phyloP scores from a whole-genome alignment of 1,140 invertebrate species.

The Drosophila carrolli region DNA sequence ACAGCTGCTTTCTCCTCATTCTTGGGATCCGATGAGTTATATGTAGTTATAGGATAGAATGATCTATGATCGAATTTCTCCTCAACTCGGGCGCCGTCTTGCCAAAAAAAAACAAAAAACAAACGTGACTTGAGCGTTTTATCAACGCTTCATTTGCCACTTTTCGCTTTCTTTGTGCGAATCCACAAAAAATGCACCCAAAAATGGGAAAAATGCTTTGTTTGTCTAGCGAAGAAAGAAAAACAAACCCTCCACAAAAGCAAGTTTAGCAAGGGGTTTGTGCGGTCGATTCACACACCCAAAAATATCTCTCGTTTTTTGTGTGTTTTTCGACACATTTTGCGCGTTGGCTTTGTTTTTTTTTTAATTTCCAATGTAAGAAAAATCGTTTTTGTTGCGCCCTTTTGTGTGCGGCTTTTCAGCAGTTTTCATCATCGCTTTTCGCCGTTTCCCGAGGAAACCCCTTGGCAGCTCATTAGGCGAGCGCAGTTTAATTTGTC shows the following conservation, averaged over 20 bases:
- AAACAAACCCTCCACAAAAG: slow-evolving; percentile 68
- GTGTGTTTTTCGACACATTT: slow-evolving; percentile 56
- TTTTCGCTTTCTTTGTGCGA: slow-evolving; percentile 47
- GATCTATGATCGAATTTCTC: slow-evolving; percentile 53
- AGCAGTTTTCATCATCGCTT: slow-evolving; percentile 50
- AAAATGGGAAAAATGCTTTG: slow-evolving; percentile 61
- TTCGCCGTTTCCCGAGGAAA: slow-evolving; percentile 17
- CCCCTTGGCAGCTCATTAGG: slow-evolving; percentile 68
- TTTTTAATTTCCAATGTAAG: slow-evolving; percentile 49
- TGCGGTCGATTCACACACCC: slow-evolving; percentile 45
- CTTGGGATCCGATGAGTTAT: not conserved
- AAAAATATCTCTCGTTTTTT: slow-evolving; percentile 48
- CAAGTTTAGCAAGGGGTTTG: slow-evolving; percentile 69
- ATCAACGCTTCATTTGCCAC: slow-evolving; percentile 76
- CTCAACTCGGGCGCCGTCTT: slow-evolving; percentile 31
- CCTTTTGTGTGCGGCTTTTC: slow-evolving; percentile 68
- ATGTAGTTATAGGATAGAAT: slow-evolving; percentile 17
- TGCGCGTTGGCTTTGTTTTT: slow-evolving; percentile 14
- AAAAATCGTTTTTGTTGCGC: slow-evolving; percentile 76
- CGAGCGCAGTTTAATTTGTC: slow-evolving; percentile 76
- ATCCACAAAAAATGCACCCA: slow-evolving; percentile 37
- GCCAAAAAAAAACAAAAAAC: slow-evolving; percentile 10
- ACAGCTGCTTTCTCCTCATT: slow-evolving; percentile 35
- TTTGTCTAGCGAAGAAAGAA: slow-evolving; percentile 75
- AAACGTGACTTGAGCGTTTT: slow-evolving; percentile 37